Conservation (phyloP, 2,113 vertebrate species). For the Embiotoca jacksoni region DNA sequence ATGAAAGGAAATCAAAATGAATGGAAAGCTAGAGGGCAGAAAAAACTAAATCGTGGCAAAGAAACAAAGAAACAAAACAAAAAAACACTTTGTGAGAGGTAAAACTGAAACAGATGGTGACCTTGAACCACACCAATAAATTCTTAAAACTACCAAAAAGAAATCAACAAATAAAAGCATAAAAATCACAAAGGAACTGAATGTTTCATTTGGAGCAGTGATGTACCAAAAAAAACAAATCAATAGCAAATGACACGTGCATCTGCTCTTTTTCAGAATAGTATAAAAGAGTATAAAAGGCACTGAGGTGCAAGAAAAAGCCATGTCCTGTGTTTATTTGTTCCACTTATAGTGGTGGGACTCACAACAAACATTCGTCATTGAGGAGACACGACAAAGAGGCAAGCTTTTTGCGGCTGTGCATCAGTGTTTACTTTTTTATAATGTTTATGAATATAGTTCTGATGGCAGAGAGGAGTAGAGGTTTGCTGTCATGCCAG, state of each 20-base stretch:
- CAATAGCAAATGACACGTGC: not conserved
- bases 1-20: too few relatives aligned
- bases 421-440: conserved; percentile 12
- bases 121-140: conserved; percentile 13
- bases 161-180: not conserved
- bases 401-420: conserved; percentile 3
- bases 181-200: not conserved
- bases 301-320: too few relatives aligned
- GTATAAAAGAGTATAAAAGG: not conserved
- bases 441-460: not conserved
- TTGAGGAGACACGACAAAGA: not conserved
- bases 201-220: not conserved
- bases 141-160: not conserved
- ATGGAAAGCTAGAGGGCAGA: too few relatives aligned
- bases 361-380: not conserved
- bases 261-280: not conserved
- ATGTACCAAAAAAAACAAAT: not conserved
- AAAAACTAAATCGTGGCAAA: too few relatives aligned
- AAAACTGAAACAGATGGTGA: conserved; percentile 15
- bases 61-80: not conserved
- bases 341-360: not conserved
- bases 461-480: not conserved
- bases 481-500: not conserved
- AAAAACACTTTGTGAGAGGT: not conserved
- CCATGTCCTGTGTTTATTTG: not conserved